Percentiles rank a stretch among this genome's conserved stretches.
These are phyloP conservation scores for Drosophila rhopaloa DNA, from an alignment of 1,140 invertebrate genomes.

Conservation along the genomic window DNA sequence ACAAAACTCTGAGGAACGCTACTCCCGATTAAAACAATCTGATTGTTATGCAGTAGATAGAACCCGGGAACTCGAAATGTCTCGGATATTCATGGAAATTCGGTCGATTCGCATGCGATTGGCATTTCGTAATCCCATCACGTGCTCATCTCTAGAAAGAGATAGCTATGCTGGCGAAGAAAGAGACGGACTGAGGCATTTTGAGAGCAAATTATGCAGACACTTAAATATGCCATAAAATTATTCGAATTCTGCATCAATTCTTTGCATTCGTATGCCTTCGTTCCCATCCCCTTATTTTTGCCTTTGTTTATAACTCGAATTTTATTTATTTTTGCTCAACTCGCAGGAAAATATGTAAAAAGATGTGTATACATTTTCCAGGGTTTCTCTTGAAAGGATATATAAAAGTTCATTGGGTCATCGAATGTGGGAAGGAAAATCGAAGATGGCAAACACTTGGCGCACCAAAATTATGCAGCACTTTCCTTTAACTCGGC, in stretches of 20 bases:
- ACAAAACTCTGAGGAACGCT: neutral
- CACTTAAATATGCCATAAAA: constrained; percentile 80
- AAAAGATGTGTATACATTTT: constrained; percentile 16
- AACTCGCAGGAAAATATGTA: constrained; percentile 13
- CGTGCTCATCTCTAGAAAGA: constrained; percentile 47
- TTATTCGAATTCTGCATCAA: constrained; percentile 75
- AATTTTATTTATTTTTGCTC: constrained; percentile 35
- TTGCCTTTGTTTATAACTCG: constrained; percentile 39
- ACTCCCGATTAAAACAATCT: constrained; percentile 19
- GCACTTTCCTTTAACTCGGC: too few relatives aligned
- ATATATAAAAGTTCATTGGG: constrained; percentile 24
- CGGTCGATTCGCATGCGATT: constrained; percentile 27
- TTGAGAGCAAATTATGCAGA: constrained; percentile 71
- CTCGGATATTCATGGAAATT: constrained; percentile 42
- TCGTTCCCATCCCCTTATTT: neutral
- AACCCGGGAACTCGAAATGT: constrained; percentile 10
- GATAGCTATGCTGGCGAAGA: neutral
- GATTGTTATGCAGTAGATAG: constrained; percentile 29
- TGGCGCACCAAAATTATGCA: constrained; percentile 27
- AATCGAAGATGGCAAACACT: constrained; percentile 12
- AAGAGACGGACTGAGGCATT: constrained; percentile 14
- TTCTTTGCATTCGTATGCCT: constrained; percentile 51
- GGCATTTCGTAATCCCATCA: constrained; percentile 42
- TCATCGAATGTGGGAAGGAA: constrained; percentile 7
- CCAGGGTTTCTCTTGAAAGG: neutral